Evolutionary conservation across 2,113 vertebrate species (phyloP).

Genomic region (Trichechus manatus): DNA sequence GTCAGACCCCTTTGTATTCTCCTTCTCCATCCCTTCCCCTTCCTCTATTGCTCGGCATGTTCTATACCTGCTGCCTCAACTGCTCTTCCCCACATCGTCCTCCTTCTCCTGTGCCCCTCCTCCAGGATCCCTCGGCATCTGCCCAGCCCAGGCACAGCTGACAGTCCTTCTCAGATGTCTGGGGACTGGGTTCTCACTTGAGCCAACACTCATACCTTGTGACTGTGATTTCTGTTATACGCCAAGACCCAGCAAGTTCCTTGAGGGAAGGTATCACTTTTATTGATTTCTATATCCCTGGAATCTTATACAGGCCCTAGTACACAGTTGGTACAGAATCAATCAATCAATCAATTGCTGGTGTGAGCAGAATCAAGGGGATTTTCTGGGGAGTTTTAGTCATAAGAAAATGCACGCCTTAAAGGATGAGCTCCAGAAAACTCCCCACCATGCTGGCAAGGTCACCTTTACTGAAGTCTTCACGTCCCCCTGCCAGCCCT

Average conservation of each 20-base stretch:
- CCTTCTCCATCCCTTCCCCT: rapidly evolving
- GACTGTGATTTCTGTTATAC: background rate
- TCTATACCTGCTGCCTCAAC: background rate
- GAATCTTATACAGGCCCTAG: background rate
- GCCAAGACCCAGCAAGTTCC: background rate
- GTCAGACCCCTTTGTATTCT: rapidly evolving
- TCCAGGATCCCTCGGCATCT: background rate
- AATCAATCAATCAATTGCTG: background rate
- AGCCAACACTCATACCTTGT: background rate
- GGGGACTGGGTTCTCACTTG: background rate
- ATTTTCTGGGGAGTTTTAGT: background rate
- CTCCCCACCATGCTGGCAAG: rapidly evolving
- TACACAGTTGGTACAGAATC: background rate
- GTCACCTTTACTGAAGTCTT: background rate
- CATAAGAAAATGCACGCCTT: background rate
- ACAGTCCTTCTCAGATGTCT: background rate
- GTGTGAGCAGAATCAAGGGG: background rate
- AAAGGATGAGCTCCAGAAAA: background rate
- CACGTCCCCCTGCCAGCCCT: rapidly evolving
- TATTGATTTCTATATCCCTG: background rate
- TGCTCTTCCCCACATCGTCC: background rate
- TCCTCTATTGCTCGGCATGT: rapidly evolving
- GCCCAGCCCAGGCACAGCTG: background rate
- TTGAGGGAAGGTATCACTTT: background rate
- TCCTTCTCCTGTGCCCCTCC: background rate